These are phyloP conservation scores for Mus pahari DNA, from an alignment of 2,113 vertebrate genomes.

Conservation along the genomic window DNA sequence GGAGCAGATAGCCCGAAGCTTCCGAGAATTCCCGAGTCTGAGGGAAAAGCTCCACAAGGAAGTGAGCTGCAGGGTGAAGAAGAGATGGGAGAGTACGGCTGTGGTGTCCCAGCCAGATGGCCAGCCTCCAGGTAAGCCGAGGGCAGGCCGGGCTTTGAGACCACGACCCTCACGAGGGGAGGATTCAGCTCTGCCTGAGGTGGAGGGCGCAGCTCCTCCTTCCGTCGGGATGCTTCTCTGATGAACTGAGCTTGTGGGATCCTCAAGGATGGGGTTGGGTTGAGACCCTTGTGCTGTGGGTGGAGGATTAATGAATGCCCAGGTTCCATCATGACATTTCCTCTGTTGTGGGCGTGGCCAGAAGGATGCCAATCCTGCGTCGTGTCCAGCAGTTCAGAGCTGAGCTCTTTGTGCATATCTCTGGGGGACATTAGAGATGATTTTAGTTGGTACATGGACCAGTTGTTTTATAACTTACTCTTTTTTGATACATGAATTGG, in stretches of 20 bases:
- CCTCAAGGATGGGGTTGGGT: not conserved
- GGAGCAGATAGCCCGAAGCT: conserved; percentile 78
- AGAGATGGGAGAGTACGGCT: conserved; percentile 30
- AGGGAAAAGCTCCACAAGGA: conserved; percentile 76
- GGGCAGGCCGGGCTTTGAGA: not conserved
- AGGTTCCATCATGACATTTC: not conserved
- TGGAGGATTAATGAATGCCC: not conserved
- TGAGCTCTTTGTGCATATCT: not conserved
- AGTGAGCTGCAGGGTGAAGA: conserved; percentile 68
- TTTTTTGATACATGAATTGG: not conserved
- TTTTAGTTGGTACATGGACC: not conserved
- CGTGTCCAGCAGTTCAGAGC: not conserved
- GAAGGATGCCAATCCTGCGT: not conserved
- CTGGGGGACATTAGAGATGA: not conserved
- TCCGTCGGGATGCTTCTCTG: accelerated
- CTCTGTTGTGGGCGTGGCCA: not conserved
- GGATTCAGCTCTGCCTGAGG: not conserved
- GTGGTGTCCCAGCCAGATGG: not conserved
- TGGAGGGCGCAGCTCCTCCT: not conserved
- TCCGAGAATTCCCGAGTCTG: conserved; percentile 74
- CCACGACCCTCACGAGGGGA: not conserved
- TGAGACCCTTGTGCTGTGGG: not conserved
- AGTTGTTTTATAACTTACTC: not conserved
- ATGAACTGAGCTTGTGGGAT: not conserved
- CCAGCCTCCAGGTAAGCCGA: conserved; percentile 62